Base-by-base conservation (phyloP, 2,888 invertebrate species). In the Oegoconia quadripuncta region DNA sequence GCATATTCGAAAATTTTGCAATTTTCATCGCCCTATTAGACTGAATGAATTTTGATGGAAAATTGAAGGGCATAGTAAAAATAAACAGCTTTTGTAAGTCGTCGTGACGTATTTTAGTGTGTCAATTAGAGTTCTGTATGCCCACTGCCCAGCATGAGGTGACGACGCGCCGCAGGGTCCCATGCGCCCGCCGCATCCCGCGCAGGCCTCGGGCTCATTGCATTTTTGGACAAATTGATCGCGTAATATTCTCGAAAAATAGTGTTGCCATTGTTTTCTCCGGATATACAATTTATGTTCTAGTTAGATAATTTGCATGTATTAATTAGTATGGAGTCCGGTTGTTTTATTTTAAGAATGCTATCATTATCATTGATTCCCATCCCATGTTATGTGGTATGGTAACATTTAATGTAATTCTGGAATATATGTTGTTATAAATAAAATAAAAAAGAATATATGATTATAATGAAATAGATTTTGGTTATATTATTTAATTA, bases 41-140 rank as follows among this genome's bases (percentile, higher is more conserved):
- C n/a, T n/a, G n/a, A n/a, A n/a, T n/a, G n/a, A n/a, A n/a, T n/a
- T n/a, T n/a, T n/a, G n/a, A 45, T 53, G 48, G 48, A 54, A 59
- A 61, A 60, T 60, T 56, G 55, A 59, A 67, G 57, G 56, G 59
- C 48, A 52, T 42, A 41, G 40, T 44, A 47, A 54, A n/a, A 66
- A 61, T 59, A 58, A 59, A 54, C 49, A 9, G 58, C 55, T 72
- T 73, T 71, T 70, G 62, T 75, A 60, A 57, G 50, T 59, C 56
- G 50, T 59, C 55, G 63, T 74, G 72, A 74, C 71, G 72, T 74
- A 75, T 76, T 79, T 78, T 80, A 82, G 81, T 82, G 82, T 84
- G 79, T 83, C 84, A 84, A 86, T 87, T 86, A 84, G 83, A 83
- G 79, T 72, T 75, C 67, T 83, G 83, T 81, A 72, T 82, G 64